Conservation (phyloP, 2,797 vertebrate genomes). For the Cephalopachus bancanus region DNA sequence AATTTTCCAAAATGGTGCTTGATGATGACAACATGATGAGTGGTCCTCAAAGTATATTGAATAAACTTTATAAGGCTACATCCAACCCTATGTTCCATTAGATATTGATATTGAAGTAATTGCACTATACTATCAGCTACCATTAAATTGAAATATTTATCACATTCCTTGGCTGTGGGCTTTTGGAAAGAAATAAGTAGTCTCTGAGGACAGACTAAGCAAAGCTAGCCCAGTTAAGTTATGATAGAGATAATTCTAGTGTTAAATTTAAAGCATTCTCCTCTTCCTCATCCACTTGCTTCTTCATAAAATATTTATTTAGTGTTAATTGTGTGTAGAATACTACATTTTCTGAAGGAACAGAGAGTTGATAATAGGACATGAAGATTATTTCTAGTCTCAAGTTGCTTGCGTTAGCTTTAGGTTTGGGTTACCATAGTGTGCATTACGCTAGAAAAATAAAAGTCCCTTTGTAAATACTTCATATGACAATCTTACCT, state of each 20-base stretch:
- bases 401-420: not conserved
- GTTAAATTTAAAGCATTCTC: constrained; percentile 1
- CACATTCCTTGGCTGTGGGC: not conserved
- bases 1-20: not conserved
- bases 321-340: not conserved
- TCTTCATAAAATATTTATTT: constrained; percentile 62
- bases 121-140: constrained; percentile 11
- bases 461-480: constrained; percentile 10
- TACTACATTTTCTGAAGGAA: constrained; percentile 45
- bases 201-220: constrained; percentile 35
- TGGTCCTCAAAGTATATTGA: not conserved
- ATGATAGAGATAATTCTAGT: not conserved
- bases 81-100: not conserved
- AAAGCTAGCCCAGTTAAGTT: not conserved
- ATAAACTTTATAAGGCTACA: constrained; percentile 8
- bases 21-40: not conserved
- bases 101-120: constrained; percentile 15
- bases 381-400: constrained; percentile 25
- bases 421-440: not conserved
- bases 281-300: constrained; percentile 31
- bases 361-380: not conserved
- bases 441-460: not conserved
- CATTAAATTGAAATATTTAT: constrained; percentile 56
- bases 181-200: constrained; percentile 53
- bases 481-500: not conserved